Evolutionary conservation across 2,888 invertebrate genomes (phyloP), one percentile per base, ranked within the genome.

Genomic region (Ochropleura plecta): DNA sequence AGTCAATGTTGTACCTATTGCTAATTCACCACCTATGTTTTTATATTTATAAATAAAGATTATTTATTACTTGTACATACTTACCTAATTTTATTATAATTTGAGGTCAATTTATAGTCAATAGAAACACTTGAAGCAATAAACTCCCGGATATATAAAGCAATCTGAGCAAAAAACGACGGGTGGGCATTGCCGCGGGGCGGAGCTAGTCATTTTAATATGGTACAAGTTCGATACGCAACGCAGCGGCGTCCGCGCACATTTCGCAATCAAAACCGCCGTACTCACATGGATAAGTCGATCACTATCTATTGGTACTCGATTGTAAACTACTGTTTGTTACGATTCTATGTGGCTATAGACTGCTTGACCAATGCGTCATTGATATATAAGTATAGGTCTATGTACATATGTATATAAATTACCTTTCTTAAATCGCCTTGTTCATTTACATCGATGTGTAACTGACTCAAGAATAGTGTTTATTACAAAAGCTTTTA

Each of bases 241-340:
- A 84, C 64, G 68, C 55, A 63, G 59, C 66, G 78, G 70, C 73
- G 51, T 70, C 78, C 40, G 80, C 76, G 81, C 73, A 66, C 20
- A 70, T 92, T 90, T 89, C 89, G 88, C 81, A 92, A 92, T 65
- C 64, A 69, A 44, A 55, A 55, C 53, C 48, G 76, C 83, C 79
- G 82, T 80, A 82, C 86, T 86, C 85, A 82, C 84, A 85, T 86
- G 88, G 84, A 89, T 88, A 91, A 90, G 88, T 91, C 90, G 91
- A 92, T 93, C 90, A 88, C 86, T 89, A 91, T 91, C 90, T 88
- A 84, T 77, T 70, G 70, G 81, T 84, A 78, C 75, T 79, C 71
- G 73, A 69, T 75, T 71, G 68, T 76, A 72, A 77, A 81, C 76
- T 76, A 76, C 70, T 76, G 67, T 86, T 85, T 78, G 82, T 82